A percentile compares a stretch with the other conserved stretches of the same genome.
phyloP scores from a whole-genome alignment of 2,113 vertebrate genomes.

The Notechis scutatus region DNA sequence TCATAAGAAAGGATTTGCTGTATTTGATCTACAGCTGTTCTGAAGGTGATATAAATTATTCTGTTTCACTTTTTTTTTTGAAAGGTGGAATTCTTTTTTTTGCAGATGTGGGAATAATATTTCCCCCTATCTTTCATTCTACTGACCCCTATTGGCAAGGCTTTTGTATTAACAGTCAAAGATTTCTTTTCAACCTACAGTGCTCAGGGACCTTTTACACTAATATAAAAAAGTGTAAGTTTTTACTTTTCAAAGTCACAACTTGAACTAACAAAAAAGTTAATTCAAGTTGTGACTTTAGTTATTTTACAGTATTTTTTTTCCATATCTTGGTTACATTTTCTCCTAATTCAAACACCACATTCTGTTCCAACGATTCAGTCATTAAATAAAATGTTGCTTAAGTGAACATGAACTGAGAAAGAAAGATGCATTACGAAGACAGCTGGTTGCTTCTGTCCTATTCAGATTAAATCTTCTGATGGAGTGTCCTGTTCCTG shows the following conservation, averaged over 20 bases:
- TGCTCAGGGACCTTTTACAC: not conserved
- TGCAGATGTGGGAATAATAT: not conserved
- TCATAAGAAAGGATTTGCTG: not conserved
- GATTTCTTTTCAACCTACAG: not conserved
- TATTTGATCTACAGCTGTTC: not conserved
- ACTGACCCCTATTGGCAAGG: not conserved
- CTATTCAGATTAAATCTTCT: not conserved
- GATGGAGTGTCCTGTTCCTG: not conserved
- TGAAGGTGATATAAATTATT: not conserved
- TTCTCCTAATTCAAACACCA: rapidly evolving
- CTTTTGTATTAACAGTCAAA: not conserved
- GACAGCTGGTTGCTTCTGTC: not conserved
- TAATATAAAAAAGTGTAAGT: not conserved
- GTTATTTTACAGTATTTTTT: not conserved
- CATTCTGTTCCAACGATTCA: not conserved
- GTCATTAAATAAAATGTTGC: not conserved
- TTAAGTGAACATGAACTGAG: not conserved
- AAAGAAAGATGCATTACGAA: not conserved
- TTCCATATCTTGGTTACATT: rapidly evolving
- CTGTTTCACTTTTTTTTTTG: not conserved
- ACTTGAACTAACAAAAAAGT: no score
- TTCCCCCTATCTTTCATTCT: not conserved
- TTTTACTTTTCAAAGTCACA: no score
- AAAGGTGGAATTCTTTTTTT: not conserved
- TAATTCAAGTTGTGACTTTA: not conserved